phyloP scores from a whole-genome alignment of 2,888 invertebrate species.

The Dasypogon diadema region DNA sequence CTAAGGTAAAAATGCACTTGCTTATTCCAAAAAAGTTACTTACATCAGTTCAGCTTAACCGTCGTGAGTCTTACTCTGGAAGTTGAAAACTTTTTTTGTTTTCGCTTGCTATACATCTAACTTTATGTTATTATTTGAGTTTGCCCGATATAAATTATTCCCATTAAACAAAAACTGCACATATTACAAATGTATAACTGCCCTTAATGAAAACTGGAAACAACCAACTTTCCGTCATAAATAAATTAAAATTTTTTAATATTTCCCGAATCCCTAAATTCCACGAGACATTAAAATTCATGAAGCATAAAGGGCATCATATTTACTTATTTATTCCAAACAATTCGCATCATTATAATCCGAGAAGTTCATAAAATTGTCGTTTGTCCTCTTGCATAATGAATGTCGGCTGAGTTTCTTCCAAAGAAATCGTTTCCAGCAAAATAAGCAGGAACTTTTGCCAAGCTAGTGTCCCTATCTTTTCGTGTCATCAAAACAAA shows the following conservation, averaged over 20 bases:
- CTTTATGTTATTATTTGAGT: too few relatives aligned
- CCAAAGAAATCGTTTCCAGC: constrained; percentile 51
- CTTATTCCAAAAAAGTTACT: too few relatives aligned
- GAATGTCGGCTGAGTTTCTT: constrained; percentile 37
- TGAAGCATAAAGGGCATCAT: constrained; percentile 4
- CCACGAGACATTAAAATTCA: constrained; percentile 17
- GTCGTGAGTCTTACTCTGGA: too few relatives aligned
- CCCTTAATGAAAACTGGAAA: background rate
- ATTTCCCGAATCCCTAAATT: constrained; percentile 8
- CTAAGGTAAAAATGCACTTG: too few relatives aligned
- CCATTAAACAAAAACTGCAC: too few relatives aligned
- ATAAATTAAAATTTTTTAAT: background rate
- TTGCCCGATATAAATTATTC: too few relatives aligned
- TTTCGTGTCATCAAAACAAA: constrained; percentile 55
- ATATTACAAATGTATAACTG: too few relatives aligned
- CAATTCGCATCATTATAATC: constrained; percentile 27
- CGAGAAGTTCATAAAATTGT: constrained; percentile 51
- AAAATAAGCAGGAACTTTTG: constrained; percentile 52
- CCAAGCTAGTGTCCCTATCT: constrained; percentile 53
- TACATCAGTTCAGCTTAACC: too few relatives aligned
- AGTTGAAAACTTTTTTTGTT: too few relatives aligned
- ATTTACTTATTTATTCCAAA: constrained; percentile 39
- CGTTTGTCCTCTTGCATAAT: constrained; percentile 47
- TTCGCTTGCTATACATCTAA: too few relatives aligned
- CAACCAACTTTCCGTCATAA: background rate